These are phyloP conservation scores for Orthosia incerta DNA, from an alignment of 2,888 invertebrate species.

Conservation along the genomic window DNA sequence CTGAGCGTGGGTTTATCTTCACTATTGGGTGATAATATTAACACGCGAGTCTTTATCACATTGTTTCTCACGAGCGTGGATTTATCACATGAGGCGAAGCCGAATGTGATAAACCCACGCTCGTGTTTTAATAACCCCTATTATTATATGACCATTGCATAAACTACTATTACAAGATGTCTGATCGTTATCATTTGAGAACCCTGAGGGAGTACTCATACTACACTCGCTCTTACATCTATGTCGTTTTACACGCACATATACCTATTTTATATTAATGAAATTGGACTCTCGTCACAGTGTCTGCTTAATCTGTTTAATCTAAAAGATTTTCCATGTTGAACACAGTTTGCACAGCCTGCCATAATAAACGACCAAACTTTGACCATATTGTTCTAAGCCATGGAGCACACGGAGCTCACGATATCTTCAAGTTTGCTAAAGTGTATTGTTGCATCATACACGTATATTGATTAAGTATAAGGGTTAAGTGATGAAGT, in stretches of 20 bases:
- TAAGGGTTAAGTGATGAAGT: not conserved
- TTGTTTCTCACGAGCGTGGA: no score
- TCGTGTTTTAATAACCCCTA: no score
- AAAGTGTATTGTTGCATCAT: constrained; percentile 32
- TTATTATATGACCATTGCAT: no score
- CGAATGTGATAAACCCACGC: no score
- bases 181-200: no score
- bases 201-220: no score
- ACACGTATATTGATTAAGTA: constrained; percentile 13
- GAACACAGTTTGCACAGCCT: constrained; percentile 23
- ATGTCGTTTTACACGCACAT: not conserved
- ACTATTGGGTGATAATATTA: no score
- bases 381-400: constrained; percentile 46
- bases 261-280: not conserved
- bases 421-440: constrained; percentile 29
- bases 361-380: constrained; percentile 49
- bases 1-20: no score
- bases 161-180: no score
- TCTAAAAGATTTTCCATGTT: constrained; percentile 31
- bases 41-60: no score
- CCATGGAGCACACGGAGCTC: constrained; percentile 25
- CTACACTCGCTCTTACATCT: no score
- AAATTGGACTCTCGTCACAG: not conserved
- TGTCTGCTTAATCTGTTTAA: constrained; percentile 3
- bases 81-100: no score